These are phyloP conservation scores for Anguilla rostrata DNA, from an alignment of 2,113 vertebrate species.

Conservation along the genomic window DNA sequence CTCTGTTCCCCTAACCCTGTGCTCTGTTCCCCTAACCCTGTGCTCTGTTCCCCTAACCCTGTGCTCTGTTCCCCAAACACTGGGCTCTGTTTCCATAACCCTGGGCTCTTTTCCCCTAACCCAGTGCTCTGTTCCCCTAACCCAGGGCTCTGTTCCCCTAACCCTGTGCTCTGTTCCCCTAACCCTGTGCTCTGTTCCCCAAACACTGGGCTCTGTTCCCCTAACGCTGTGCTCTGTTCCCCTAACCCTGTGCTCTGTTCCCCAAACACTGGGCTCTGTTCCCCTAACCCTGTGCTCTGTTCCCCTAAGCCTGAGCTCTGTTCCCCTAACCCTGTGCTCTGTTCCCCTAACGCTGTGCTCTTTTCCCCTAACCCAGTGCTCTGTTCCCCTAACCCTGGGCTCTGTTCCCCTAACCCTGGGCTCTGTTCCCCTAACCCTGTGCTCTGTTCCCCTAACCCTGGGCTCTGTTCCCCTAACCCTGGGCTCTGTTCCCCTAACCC, in stretches of 20 bases:
- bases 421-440: constrained; percentile 22
- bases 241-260: neutral
- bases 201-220: neutral
- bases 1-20: constrained; percentile 22
- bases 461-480: constrained; percentile 19
- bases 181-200: constrained; percentile 9
- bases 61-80: neutral
- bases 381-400: constrained; percentile 20
- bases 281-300: constrained; percentile 12
- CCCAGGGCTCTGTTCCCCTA: constrained; percentile 4
- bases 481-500: neutral
- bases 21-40: neutral
- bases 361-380: neutral
- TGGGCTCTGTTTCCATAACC: constrained; percentile 13
- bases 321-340: constrained; percentile 16
- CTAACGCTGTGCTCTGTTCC: constrained; percentile 8
- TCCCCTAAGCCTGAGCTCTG: neutral
- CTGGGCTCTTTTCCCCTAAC: neutral
- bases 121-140: constrained; percentile 10
- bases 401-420: neutral
- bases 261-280: neutral
- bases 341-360: neutral
- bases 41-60: constrained; percentile 20
- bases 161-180: neutral
- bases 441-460: neutral